These are phyloP conservation scores for Halesus radiatus DNA, from an alignment of 1,140 invertebrate species.

Conservation along the genomic window DNA sequence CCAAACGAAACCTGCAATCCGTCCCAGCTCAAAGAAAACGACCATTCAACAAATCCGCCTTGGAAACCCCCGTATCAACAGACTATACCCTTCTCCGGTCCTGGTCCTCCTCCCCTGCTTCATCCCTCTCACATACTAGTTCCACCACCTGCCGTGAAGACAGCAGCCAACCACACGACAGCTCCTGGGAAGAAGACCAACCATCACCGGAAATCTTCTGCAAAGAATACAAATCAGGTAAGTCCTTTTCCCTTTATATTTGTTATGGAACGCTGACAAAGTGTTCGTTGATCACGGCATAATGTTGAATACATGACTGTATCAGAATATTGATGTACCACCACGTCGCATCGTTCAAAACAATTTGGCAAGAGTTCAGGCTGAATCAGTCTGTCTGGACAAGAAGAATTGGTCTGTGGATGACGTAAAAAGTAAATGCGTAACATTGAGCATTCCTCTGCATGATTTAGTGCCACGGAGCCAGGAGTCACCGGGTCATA, in stretches of 20 bases:
- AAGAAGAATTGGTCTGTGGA: background rate
- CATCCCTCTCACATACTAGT: conserved; percentile 8
- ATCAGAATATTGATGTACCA: too few species aligned
- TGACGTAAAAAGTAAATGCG: too few species aligned
- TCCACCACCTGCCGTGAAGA: background rate
- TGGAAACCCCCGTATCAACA: conserved; percentile 7
- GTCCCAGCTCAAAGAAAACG: background rate
- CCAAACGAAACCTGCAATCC: background rate
- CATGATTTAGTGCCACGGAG: too few species aligned
- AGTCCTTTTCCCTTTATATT: background rate
- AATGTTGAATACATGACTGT: too few species aligned
- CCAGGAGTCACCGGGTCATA: conserved; percentile 20
- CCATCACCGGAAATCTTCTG: conserved; percentile 4
- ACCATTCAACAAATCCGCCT: conserved; percentile 8
- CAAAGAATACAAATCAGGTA: conserved; percentile 18
- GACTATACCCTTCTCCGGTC: conserved; percentile 6
- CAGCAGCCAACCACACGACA: background rate
- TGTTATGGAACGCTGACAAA: too few species aligned
- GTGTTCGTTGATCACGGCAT: too few species aligned
- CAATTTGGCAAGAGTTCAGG: too few species aligned
- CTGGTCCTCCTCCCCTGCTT: background rate
- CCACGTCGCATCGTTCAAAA: too few species aligned
- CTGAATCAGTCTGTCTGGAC: too few species aligned
- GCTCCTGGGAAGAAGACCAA: conserved; percentile 10
- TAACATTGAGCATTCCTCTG: too few species aligned